Conservation (phyloP, 1,140 invertebrate genomes). For the Drosophila yakuba region DNA sequence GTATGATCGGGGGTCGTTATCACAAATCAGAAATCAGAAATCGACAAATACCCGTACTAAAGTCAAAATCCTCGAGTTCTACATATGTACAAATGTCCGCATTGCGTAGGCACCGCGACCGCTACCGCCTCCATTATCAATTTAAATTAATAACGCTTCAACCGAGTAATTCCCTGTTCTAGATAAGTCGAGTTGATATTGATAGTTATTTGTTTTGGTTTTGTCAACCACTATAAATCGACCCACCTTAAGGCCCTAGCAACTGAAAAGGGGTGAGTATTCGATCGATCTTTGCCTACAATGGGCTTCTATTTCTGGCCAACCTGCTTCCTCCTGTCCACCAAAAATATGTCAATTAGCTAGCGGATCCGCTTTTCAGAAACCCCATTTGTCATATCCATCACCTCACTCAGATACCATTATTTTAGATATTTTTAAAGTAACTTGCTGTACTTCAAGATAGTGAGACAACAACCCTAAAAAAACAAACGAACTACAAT, state of each 20-base stretch:
- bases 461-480: background rate
- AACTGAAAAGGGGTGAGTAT: slow-evolving; percentile 26
- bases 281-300: slow-evolving; percentile 18
- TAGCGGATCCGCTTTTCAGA: background rate
- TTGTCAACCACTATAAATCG: slow-evolving; percentile 68
- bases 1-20: slow-evolving; percentile 69
- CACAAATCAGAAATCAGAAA: slow-evolving; percentile 73
- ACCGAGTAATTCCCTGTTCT: slow-evolving; percentile 58
- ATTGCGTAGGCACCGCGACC: slow-evolving; percentile 43
- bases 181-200: slow-evolving; percentile 68
- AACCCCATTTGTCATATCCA: background rate
- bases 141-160: slow-evolving; percentile 76
- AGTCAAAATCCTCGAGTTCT: slow-evolving; percentile 61
- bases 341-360: background rate
- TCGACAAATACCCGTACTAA: slow-evolving; percentile 53
- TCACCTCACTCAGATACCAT: no score
- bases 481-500: no score
- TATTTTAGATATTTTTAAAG: background rate
- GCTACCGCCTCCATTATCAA: slow-evolving; percentile 53
- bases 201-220: slow-evolving; percentile 56
- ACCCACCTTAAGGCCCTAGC: slow-evolving; percentile 29
- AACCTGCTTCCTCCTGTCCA: slow-evolving; percentile 2
- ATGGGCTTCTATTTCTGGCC: slow-evolving; percentile 20
- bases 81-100: slow-evolving; percentile 38
- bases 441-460: no score